Evolutionary conservation across 2,113 vertebrate genomes (phyloP).

Genomic region (Gracilinanus agilis): DNA sequence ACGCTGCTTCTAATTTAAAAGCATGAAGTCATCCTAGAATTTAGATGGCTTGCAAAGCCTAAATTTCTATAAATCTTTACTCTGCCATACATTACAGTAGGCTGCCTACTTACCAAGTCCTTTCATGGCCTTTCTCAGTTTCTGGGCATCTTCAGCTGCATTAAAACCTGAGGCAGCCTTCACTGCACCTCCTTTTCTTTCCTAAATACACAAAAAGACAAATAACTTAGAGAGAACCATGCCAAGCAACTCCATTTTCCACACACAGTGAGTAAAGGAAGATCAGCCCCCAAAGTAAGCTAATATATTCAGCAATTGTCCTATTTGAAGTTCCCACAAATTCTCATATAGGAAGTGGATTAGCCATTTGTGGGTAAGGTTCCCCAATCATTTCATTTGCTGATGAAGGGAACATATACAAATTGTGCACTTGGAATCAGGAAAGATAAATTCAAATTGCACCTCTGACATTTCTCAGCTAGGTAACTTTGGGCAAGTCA

Average conservation of each 20-base stretch:
- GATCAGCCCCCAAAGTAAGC: not conserved
- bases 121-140: conserved; percentile 94
- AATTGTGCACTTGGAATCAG: not conserved
- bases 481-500: no score
- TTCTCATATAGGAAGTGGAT: not conserved
- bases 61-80: not conserved
- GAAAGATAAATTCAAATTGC: not conserved
- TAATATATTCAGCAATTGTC: not conserved
- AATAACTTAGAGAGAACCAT: not conserved
- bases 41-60: not conserved
- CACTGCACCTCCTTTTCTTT: conserved; percentile 87
- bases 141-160: conserved; percentile 88
- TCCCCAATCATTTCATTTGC: not conserved
- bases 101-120: conserved; percentile 90
- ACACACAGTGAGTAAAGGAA: not conserved
- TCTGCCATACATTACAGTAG: not conserved
- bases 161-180: conserved; percentile 89
- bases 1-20: not conserved
- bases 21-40: not conserved
- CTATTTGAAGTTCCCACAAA: not conserved
- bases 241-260: not conserved
- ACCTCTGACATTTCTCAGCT: not conserved
- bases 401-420: not conserved
- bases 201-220: conserved; percentile 75
- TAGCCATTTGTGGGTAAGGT: not conserved